Conservation (phyloP, 2,113 vertebrate species). For the Phoxinus phoxinus region DNA sequence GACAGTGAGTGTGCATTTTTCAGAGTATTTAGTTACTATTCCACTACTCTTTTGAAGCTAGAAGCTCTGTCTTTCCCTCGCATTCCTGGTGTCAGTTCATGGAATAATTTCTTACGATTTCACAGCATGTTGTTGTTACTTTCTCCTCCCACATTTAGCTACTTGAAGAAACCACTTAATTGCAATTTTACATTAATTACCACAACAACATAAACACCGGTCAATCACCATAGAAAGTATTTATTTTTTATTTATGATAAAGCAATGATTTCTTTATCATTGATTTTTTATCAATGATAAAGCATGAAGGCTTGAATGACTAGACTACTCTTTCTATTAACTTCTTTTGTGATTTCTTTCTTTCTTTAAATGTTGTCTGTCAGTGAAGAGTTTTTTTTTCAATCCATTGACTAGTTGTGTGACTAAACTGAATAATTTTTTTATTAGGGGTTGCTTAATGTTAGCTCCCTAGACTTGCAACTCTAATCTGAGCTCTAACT, state of each 20-base stretch:
- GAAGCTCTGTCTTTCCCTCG: not conserved
- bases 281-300: no score
- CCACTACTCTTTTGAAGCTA: not conserved
- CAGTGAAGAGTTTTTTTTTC: no score
- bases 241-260: not conserved
- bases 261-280: no score
- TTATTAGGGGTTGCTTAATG: not conserved
- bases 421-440: not conserved
- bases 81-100: not conserved
- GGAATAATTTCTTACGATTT: not conserved
- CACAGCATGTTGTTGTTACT: not conserved
- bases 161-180: not conserved
- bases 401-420: not conserved
- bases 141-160: not conserved
- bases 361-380: no score
- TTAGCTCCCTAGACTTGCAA: not conserved
- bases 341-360: no score
- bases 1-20: constrained; percentile 16
- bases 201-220: not conserved
- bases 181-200: not conserved
- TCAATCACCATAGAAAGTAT: not conserved
- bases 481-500: constrained; percentile 12
- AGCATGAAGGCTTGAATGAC: not conserved
- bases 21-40: constrained; percentile 10
- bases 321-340: not conserved